Conservation (phyloP, 2,797 vertebrate species). For the Danio choprae region DNA sequence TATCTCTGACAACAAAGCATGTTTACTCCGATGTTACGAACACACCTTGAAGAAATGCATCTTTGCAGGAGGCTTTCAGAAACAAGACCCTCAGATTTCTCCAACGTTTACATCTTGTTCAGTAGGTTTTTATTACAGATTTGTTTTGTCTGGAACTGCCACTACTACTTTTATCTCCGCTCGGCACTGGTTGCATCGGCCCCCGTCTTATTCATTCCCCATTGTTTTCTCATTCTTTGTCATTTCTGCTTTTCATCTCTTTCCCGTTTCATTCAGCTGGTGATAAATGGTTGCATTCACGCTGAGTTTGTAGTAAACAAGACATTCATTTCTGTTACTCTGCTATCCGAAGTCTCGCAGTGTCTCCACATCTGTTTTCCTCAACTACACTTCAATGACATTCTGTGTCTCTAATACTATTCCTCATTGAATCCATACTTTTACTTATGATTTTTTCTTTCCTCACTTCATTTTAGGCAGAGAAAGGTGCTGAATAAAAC, state of each 20-base stretch:
- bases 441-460: not conserved
- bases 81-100: constrained; percentile 4
- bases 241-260: constrained; percentile 41
- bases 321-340: constrained; percentile 46
- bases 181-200: constrained; percentile 13
- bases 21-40: constrained; percentile 16
- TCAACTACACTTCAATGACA: constrained; percentile 5
- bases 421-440: not conserved
- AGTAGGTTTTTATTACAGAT: constrained; percentile 18
- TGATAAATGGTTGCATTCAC: constrained; percentile 49
- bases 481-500: too few species aligned
- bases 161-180: constrained; percentile 22
- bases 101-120: constrained; percentile 8
- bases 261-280: constrained; percentile 18
- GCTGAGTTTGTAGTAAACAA: constrained; percentile 55
- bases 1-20: constrained; percentile 31
- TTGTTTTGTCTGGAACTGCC: constrained; percentile 31
- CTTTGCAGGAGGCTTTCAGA: constrained; percentile 26
- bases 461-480: not conserved
- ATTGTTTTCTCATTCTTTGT: constrained; percentile 50
- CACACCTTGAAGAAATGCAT: constrained; percentile 14
- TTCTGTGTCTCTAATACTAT: not conserved
- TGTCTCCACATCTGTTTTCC: constrained; percentile 19
- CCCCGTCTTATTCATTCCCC: constrained; percentile 9
- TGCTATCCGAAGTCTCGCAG: not conserved